A percentile compares a stretch with the other conserved stretches of the same genome.
phyloP scores from a whole-genome alignment of 2,888 invertebrate genomes.

The Galerucella calmariensis region DNA sequence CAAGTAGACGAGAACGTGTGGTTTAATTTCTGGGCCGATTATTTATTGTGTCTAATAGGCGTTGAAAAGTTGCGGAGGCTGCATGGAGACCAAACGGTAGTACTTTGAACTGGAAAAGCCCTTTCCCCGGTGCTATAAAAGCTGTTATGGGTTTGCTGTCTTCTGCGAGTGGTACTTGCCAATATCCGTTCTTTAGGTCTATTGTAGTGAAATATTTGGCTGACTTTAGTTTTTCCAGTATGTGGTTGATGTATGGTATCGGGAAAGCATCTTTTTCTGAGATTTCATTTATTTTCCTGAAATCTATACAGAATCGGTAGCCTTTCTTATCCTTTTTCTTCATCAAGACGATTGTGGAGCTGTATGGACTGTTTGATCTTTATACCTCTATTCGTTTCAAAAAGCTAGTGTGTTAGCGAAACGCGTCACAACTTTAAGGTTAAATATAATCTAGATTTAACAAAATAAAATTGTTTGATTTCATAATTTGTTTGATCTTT shows the following conservation, averaged over 20 bases:
- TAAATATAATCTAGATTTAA: too few species aligned
- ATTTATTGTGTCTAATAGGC: background rate
- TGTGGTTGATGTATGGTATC: background rate
- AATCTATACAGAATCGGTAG: constrained; percentile 2
- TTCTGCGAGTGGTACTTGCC: too few species aligned
- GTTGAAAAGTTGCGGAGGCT: background rate
- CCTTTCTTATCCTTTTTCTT: background rate
- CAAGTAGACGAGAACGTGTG: too few species aligned
- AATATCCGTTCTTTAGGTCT: background rate
- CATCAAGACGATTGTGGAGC: background rate
- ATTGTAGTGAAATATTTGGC: background rate
- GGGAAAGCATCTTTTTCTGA: background rate
- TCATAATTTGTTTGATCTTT: too few species aligned
- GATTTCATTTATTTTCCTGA: background rate
- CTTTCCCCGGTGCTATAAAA: background rate
- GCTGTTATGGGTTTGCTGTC: background rate
- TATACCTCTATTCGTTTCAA: background rate
- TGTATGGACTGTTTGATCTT: background rate
- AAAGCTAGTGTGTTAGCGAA: too few species aligned
- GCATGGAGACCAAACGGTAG: background rate
- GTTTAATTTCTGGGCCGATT: background rate
- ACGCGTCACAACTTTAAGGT: too few species aligned
- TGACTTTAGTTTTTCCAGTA: background rate
- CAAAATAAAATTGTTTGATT: too few species aligned
- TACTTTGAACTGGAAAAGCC: background rate